Evolutionary conservation across 2,113 vertebrate genomes (phyloP).

Genomic region (Alectura lathami): DNA sequence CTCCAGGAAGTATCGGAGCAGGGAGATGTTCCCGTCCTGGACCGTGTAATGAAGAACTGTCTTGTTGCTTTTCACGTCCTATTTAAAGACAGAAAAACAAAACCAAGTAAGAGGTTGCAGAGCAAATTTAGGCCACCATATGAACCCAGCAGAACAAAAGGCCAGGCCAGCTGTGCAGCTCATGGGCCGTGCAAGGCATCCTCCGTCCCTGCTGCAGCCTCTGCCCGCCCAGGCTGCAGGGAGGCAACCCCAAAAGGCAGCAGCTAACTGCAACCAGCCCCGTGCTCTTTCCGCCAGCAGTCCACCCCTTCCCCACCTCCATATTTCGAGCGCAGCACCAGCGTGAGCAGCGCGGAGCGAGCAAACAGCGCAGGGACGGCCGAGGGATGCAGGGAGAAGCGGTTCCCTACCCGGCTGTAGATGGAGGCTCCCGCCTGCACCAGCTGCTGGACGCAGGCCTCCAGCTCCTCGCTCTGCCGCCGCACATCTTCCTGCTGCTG

Average conservation of each 20-base stretch:
- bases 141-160: neutral
- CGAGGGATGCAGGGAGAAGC: neutral
- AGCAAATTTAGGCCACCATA: neutral
- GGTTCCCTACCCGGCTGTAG: conserved; percentile 47
- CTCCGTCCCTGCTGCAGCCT: neutral
- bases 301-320: neutral
- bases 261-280: neutral
- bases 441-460: conserved; percentile 62
- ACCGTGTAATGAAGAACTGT: conserved; percentile 49
- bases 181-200: neutral
- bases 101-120: neutral
- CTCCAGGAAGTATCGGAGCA: conserved; percentile 64
- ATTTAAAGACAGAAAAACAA: neutral
- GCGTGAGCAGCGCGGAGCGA: neutral
- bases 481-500: conserved; percentile 28
- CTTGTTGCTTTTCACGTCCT: conserved; percentile 70
- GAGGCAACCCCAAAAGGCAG: neutral
- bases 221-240: neutral
- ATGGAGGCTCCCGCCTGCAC: conserved; percentile 66
- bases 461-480: conserved; percentile 32
- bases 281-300: neutral
- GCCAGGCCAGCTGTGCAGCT: neutral
- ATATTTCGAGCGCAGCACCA: neutral
- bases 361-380: fast-evolving
- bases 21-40: conserved; percentile 44